phyloP scores from a whole-genome alignment of 1,140 invertebrate genomes.

The Ips nitidus region DNA sequence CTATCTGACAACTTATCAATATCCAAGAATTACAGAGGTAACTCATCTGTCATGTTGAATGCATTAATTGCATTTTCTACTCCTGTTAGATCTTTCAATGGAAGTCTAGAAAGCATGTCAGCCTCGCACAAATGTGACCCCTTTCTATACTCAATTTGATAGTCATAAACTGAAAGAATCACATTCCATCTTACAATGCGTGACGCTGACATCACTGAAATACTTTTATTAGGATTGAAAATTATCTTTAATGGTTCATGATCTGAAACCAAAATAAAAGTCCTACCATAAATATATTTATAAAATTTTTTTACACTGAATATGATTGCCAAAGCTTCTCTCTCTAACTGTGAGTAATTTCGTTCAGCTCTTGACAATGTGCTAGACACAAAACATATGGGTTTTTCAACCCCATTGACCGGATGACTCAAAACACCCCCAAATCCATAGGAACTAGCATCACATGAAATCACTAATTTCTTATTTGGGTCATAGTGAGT shows the following conservation, averaged over 20 bases:
- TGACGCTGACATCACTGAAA: neutral
- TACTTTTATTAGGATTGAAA: neutral
- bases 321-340: neutral
- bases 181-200: neutral
- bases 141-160: neutral
- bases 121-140: neutral
- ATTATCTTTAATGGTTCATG: neutral
- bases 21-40: too few relatives aligned
- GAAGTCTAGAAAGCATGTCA: neutral
- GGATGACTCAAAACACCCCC: too few relatives aligned
- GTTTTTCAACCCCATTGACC: neutral
- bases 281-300: neutral
- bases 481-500: neutral
- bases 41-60: too few relatives aligned
- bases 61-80: too few relatives aligned
- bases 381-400: neutral
- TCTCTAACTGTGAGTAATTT: neutral
- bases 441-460: neutral
- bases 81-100: too few relatives aligned
- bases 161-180: neutral
- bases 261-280: neutral
- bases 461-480: neutral
- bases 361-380: neutral
- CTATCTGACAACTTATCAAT: too few relatives aligned
- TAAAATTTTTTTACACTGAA: neutral